Evolutionary conservation across 2,113 vertebrate species (phyloP).

Genomic region (Mus pahari): DNA sequence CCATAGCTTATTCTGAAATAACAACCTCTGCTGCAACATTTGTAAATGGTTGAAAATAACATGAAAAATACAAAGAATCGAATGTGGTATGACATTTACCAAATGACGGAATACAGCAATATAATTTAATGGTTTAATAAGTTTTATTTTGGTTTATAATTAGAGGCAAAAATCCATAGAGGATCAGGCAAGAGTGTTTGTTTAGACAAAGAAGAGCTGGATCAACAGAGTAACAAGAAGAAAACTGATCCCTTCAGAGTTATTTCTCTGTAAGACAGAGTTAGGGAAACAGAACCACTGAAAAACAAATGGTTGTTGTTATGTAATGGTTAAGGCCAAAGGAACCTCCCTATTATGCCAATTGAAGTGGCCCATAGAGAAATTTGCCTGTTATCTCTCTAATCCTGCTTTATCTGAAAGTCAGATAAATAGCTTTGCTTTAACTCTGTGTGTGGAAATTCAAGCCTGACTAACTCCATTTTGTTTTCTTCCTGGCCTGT

Average conservation of each 20-base stretch:
- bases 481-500: not conserved
- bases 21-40: not conserved
- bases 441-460: not conserved
- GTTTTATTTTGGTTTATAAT: not conserved
- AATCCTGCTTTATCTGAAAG: not conserved
- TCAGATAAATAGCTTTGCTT: not conserved
- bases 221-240: not conserved
- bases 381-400: not conserved
- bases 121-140: not conserved
- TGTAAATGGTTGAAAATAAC: not conserved
- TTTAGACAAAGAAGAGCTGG: not conserved
- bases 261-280: not conserved
- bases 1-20: not conserved
- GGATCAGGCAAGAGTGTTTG: not conserved
- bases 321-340: not conserved
- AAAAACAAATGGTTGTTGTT: not conserved
- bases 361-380: not conserved
- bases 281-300: not conserved
- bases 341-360: not conserved
- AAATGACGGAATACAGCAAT: not conserved
- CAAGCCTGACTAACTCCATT: not conserved
- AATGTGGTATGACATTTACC: not conserved
- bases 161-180: not conserved
- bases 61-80: not conserved
- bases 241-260: not conserved